phyloP scores from a whole-genome alignment of 2,797 vertebrate species.

The Leucoraja ocellata region DNA sequence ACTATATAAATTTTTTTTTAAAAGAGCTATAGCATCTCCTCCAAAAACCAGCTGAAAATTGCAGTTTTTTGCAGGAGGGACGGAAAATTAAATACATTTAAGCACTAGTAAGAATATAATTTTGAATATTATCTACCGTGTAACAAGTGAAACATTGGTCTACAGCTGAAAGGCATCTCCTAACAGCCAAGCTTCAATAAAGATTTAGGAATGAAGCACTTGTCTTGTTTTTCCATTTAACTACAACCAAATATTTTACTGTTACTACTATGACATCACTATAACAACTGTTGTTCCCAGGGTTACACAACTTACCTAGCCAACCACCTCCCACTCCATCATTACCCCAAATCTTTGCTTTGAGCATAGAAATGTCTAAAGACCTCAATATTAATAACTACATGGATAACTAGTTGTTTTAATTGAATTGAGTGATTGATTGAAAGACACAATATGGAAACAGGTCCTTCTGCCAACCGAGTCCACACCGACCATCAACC shows the following conservation, averaged over 20 bases:
- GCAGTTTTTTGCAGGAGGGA: neutral
- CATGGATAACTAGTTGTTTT: too few relatives aligned
- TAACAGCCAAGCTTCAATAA: neutral
- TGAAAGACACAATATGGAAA: too few relatives aligned
- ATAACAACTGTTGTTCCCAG: neutral
- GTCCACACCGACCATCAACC: too few relatives aligned
- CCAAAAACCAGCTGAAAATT: neutral
- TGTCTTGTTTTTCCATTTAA: neutral
- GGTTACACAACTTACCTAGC: neutral
- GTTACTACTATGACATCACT: neutral
- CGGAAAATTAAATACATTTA: neutral
- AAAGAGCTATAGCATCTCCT: neutral
- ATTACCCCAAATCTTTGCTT: neutral
- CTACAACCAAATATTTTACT: neutral
- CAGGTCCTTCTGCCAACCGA: too few relatives aligned
- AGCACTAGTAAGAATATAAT: neutral
- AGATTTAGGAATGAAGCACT: neutral
- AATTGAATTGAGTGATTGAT: too few relatives aligned
- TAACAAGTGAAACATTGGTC: neutral
- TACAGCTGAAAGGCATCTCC: constrained; percentile 1
- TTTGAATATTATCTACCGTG: neutral
- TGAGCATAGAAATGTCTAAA: neutral
- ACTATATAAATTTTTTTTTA: neutral
- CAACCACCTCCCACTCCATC: too few relatives aligned
- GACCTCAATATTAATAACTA: neutral